A percentile compares a stretch with the other conserved stretches of the same genome.
Conservation (phyloP, 2,797 vertebrate species). For the Rhynchonycteris naso region DNA sequence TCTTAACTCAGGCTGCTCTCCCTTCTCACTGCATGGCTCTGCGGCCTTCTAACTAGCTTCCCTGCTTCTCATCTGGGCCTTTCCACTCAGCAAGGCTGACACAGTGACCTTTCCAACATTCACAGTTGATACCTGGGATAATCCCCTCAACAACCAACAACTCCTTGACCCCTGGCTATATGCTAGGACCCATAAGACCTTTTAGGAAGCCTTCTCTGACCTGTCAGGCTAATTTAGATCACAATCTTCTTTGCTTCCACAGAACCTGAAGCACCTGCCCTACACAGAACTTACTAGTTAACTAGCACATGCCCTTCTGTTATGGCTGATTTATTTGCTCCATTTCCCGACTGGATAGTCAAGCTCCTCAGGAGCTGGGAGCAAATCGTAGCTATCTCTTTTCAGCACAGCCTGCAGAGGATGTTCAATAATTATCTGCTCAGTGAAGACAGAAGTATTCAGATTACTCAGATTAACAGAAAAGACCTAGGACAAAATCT, state of each 20-base stretch:
- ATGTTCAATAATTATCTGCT: background rate
- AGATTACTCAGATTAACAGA: background rate
- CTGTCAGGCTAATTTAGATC: background rate
- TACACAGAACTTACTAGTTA: background rate
- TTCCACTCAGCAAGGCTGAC: background rate
- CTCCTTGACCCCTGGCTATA: background rate
- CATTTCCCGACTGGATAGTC: background rate
- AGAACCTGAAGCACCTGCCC: background rate
- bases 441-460: background rate
- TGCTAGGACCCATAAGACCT: background rate
- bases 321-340: background rate
- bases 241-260: background rate
- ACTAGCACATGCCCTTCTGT: accelerated
- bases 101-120: background rate
- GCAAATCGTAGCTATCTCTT: background rate
- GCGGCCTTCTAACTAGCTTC: no score
- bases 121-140: background rate
- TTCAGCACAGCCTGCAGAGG: background rate
- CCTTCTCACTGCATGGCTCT: background rate
- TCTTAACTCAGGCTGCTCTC: background rate
- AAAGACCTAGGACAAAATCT: background rate
- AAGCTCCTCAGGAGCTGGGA: background rate
- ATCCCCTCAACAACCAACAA: background rate
- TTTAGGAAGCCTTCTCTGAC: background rate
- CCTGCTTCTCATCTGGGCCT: background rate